These are phyloP conservation scores for Leptopilina drosophilae DNA, from an alignment of 2,888 invertebrate genomes.

Conservation along the genomic window DNA sequence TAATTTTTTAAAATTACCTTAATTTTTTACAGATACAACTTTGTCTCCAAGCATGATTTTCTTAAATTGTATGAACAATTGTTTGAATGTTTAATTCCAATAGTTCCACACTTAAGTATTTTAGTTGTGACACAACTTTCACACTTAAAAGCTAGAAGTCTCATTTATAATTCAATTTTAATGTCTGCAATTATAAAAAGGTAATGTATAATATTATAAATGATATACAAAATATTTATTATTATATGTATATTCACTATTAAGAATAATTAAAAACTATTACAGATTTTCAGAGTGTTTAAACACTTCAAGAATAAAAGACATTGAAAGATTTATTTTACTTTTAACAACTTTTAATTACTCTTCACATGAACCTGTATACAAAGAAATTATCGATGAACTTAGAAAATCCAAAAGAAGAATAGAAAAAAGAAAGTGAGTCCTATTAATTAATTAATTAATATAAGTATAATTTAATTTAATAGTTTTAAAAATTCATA, in stretches of 20 bases:
- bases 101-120: not conserved
- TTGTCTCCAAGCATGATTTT: not conserved
- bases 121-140: not conserved
- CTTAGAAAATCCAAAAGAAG: slow-evolving; percentile 79
- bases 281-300: slow-evolving; percentile 78
- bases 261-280: slow-evolving; percentile 21
- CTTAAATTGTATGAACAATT: slow-evolving; percentile 10
- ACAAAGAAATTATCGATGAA: slow-evolving; percentile 75
- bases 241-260: not conserved
- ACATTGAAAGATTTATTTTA: slow-evolving; percentile 85
- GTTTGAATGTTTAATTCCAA: slow-evolving; percentile 14
- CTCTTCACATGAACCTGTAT: slow-evolving; percentile 77
- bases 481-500: not conserved
- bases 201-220: not conserved
- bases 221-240: not conserved
- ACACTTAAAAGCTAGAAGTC: slow-evolving; percentile 10
- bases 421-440: slow-evolving; percentile 78
- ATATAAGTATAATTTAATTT: slow-evolving; percentile 20
- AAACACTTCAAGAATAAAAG: slow-evolving; percentile 82
- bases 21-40: slow-evolving; percentile 23
- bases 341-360: slow-evolving; percentile 82
- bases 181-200: slow-evolving; percentile 18
- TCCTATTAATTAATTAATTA: not conserved
- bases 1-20: not conserved
- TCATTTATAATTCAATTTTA: slow-evolving; percentile 11